Evolutionary conservation across 2,113 vertebrate genomes (phyloP), one percentile per base, ranked within the genome.

Genomic region (Phrynocephalus versicolor): DNA sequence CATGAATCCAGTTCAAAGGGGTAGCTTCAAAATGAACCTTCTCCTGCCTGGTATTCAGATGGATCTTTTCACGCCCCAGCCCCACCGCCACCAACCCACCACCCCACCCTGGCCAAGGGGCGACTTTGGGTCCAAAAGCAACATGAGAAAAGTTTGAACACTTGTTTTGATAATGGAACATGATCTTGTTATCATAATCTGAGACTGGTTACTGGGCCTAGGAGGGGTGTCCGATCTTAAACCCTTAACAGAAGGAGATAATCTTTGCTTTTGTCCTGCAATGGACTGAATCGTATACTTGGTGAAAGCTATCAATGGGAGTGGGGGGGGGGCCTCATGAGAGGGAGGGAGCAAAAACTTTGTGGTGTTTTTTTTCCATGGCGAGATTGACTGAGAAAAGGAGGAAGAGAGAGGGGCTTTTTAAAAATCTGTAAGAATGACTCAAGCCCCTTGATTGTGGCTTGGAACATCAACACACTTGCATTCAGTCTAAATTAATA

Each of bases 111-210:
- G 89, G 94, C 93, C 93, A 94, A 93, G 94, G 95, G 74, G 74
- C 16, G 39, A 96, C 97, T 96, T 96, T 94, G 95, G 97, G 97
- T 10, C 45, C 94, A 96, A 98, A 98, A 98, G 97, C 98, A 98
- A 99, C 98, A 98, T 99, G 98, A 99, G 98, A 99, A 99, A 99
- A 98, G 97, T 99, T 99, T 98, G 95, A 97, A 98, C 97, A 98
- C 97, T 98, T 98, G 97, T 98, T 97, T 97, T 97, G 97, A 97
- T 98, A 97, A 97, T 97, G 97, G 96, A 98, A 97, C 97, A 97
- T 98, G 97, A 99, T 98, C 98, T 97, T 98, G 97, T 99, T 98
- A 98, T 98, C 97, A 97, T 98, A 97, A 97, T 97, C 96, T 98
- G 97, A 97, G 97, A 96, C 96, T 97, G 97, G 97, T 97, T 97